Conservation (phyloP, 2,888 invertebrate species). For the Macrostomum cliftonense region DNA sequence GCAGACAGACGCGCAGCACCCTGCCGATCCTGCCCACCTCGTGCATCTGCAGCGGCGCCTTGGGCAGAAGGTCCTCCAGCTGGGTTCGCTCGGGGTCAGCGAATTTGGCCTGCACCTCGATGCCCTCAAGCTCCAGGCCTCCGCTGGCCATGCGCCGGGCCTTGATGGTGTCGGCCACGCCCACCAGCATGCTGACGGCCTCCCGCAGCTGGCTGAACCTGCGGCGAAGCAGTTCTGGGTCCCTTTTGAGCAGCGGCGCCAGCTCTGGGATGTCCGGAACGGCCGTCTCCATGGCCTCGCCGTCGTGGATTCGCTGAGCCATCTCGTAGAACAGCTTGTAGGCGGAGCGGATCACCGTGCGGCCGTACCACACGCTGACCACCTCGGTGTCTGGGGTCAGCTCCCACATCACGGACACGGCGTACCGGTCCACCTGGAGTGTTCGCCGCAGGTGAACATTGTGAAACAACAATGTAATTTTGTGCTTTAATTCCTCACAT, state of each 20-base stretch:
- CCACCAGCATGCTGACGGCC: conserved; percentile 22
- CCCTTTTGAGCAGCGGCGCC: background rate
- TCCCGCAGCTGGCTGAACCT: conserved; percentile 21
- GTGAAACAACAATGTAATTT: conserved; percentile 2
- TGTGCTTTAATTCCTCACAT: too few species aligned
- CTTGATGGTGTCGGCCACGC: conserved; percentile 24
- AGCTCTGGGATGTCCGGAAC: conserved; percentile 24
- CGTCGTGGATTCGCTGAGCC: conserved; percentile 26
- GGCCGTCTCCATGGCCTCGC: conserved; percentile 18
- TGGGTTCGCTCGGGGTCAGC: conserved; percentile 21
- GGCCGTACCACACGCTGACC: conserved; percentile 21
- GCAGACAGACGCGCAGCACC: too few species aligned
- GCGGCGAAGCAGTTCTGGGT: background rate
- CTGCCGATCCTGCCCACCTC: too few species aligned
- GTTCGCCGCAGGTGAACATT: too few species aligned
- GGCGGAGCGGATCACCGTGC: conserved; percentile 21
- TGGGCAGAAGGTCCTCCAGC: conserved; percentile 25
- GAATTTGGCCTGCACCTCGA: conserved; percentile 33
- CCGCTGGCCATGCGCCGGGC: conserved; percentile 22
- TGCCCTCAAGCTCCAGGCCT: conserved; percentile 33
- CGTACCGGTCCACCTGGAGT: conserved; percentile 22
- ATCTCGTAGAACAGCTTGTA: conserved; percentile 31
- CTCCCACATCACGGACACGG: conserved; percentile 34
- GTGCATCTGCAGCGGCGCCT: conserved; percentile 8
- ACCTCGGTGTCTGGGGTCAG: conserved; percentile 21